phyloP scores from a whole-genome alignment of 35 echinoderm and acorn worm species.

The Anneissia japonica region DNA sequence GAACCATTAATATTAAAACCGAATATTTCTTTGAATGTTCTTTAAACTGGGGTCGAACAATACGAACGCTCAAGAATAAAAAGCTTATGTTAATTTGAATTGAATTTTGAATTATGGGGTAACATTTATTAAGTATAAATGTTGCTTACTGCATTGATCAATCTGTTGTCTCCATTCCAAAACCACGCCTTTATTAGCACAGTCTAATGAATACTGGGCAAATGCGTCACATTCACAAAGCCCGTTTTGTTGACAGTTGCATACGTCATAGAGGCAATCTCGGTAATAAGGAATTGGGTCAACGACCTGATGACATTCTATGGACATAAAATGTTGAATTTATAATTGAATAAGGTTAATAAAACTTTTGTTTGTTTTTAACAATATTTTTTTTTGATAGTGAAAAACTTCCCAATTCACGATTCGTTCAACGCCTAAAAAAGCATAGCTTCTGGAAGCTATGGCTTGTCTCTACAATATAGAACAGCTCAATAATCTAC shows the following conservation, averaged over 20 bases:
- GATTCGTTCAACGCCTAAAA: too few relatives aligned
- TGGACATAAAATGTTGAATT: neutral
- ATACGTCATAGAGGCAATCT: conserved; percentile 55
- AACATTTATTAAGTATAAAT: neutral
- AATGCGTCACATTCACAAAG: conserved; percentile 60
- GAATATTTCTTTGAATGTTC: neutral
- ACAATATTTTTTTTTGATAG: too few relatives aligned
- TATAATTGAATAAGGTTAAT: too few relatives aligned
- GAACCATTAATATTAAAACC: neutral
- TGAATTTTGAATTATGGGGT: too few relatives aligned
- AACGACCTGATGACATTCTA: conserved; percentile 53
- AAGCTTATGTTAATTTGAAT: neutral
- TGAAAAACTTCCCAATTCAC: too few relatives aligned
- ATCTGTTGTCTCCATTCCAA: conserved; percentile 44
- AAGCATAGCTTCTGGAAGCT: too few relatives aligned
- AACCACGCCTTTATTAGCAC: conserved; percentile 45
- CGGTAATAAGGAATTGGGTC: conserved; percentile 38
- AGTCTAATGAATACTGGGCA: conserved; percentile 53
- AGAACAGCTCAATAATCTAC: too few relatives aligned
- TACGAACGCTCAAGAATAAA: neutral
- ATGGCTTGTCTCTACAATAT: too few relatives aligned
- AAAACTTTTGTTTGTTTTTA: too few relatives aligned
- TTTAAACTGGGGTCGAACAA: conserved; percentile 3
- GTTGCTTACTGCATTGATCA: conserved; percentile 50
- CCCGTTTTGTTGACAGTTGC: conserved; percentile 39